Evolutionary conservation across 2,113 vertebrate genomes (phyloP).

Genomic region (Numenius arquata): DNA sequence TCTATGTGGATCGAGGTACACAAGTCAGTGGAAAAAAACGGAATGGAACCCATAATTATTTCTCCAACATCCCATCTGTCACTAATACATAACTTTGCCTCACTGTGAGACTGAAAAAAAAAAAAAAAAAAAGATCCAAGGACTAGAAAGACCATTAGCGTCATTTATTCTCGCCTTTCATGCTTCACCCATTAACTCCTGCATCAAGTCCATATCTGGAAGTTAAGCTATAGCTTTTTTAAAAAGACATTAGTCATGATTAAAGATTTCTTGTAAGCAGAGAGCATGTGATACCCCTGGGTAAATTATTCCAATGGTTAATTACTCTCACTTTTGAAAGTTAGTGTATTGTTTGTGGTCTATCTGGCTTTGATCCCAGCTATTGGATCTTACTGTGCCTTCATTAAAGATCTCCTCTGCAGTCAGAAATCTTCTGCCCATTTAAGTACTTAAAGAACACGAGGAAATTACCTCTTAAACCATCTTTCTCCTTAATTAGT

Average conservation of each 20-base stretch:
- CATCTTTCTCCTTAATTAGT: constrained; percentile 43
- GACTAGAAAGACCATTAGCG: background rate
- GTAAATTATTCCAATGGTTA: background rate
- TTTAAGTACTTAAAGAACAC: background rate
- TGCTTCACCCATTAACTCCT: background rate
- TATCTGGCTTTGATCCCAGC: background rate
- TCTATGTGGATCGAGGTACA: background rate
- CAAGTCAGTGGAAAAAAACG: background rate
- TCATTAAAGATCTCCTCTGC: constrained; percentile 21
- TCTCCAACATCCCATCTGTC: background rate
- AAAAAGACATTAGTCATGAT: constrained; percentile 9
- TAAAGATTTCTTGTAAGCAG: background rate
- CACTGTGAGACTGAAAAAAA: background rate
- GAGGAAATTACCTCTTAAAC: constrained; percentile 52
- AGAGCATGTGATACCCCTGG: background rate
- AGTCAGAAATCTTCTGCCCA: constrained; percentile 21
- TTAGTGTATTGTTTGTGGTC: constrained; percentile 10
- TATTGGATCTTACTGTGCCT: background rate
- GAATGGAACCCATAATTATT: background rate
- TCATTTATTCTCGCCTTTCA: background rate
- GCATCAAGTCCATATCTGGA: background rate
- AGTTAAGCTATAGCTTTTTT: background rate
- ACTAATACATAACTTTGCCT: background rate
- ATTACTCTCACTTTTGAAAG: constrained; percentile 31
- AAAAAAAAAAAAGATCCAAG: background rate